Evolutionary conservation across 2,888 invertebrate species (phyloP), one percentile per base, ranked within the genome.

Genomic region (Saturnia pavonia): DNA sequence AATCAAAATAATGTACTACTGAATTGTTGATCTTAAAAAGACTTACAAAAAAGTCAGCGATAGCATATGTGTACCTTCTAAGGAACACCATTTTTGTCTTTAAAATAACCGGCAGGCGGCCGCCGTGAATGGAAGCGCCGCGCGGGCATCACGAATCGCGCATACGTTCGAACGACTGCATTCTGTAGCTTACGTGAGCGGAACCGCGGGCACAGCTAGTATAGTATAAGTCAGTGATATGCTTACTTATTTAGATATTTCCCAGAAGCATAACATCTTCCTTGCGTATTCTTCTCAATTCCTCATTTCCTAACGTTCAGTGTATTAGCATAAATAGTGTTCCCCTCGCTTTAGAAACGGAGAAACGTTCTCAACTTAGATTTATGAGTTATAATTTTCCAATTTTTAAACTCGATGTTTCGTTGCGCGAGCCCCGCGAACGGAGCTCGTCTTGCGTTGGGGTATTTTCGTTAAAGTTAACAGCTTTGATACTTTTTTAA

Each of bases 381-480:
- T 65, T 65, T 65, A 65, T 65, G 65, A 11, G 65, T 65, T 65
- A 65, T 65, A 65, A 65, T 65, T 65, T 65, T 65, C 65, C 65
- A 65, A 65, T 65, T 65, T 65, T 65, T 65, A 65, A 57, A 51
- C 68, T n/a, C 51, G 51, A 57, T 68, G 68, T 68, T 57, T 42
- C 57, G n/a, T 14, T 22, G 42, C 11, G 54, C 48, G 14, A 40
- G 57, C 68, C 25, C 27, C 68, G 40, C 34, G 54, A 6, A 25
- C 65, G 4, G 65, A 40, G 34, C 40, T 65, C 34, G 65, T 65
- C 65, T 65, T 40, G n/a, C 40, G 7, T 34, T 34, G 8, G 1
- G 22, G 11, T n/a, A 40, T 3, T 65, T 40, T 1, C 40, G 40
- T 65, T 40, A 40, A 65, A 6, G 65, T 1, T 1, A 40, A 34